Evolutionary conservation across 2,888 invertebrate species (phyloP).

Genomic region (Drosophila austrosaltans): DNA sequence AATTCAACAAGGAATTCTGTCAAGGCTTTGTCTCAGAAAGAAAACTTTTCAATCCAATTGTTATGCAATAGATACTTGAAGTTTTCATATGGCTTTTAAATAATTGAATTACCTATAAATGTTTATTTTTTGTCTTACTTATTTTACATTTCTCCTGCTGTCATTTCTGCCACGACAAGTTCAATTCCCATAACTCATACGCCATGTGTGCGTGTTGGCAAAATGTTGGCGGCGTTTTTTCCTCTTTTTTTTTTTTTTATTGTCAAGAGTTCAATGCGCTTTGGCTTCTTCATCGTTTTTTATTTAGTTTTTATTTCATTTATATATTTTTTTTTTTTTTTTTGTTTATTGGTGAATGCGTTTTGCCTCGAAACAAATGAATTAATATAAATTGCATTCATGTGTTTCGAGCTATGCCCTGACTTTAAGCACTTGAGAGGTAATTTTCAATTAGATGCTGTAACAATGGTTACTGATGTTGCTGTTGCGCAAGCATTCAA

Average conservation of each 20-base stretch:
- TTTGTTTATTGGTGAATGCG: conserved; percentile 33
- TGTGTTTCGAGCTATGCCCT: conserved; percentile 35
- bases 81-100: too few species aligned
- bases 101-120: too few species aligned
- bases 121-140: too few species aligned
- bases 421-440: conserved; percentile 49
- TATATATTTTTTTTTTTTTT: conserved; percentile 33
- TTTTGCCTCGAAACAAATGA: conserved; percentile 59
- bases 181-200: conserved; percentile 28
- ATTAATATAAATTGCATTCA: conserved; percentile 71
- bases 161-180: background rate
- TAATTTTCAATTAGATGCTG: conserved; percentile 71
- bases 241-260: background rate
- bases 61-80: too few species aligned
- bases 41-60: too few species aligned
- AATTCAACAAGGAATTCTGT: too few species aligned
- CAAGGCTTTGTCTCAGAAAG: too few species aligned
- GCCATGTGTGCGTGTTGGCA: conserved; percentile 29
- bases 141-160: background rate
- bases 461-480: conserved; percentile 41
- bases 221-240: background rate
- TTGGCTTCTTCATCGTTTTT: conserved; percentile 38
- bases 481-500: conserved; percentile 62
- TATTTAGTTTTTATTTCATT: conserved; percentile 27
- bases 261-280: conserved; percentile 64